phyloP scores from a whole-genome alignment of 2,113 vertebrate genomes.

The Podocnemis expansa region DNA sequence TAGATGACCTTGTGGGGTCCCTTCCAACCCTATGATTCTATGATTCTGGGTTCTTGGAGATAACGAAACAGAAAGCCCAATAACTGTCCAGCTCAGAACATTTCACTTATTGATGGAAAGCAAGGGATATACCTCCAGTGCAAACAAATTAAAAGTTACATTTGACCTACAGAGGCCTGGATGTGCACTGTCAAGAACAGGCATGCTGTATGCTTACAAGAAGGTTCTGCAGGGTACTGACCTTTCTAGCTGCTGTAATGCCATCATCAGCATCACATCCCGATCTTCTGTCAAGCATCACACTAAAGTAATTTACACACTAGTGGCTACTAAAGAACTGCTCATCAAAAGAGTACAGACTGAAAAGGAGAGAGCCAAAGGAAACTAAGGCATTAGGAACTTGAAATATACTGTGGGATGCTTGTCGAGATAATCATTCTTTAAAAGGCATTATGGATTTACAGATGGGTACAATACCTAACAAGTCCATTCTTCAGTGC shows the following conservation, averaged over 20 bases:
- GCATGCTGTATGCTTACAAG: neutral
- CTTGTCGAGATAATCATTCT: neutral
- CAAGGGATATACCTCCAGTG: neutral
- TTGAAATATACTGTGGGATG: slow-evolving; percentile 14
- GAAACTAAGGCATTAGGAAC: neutral
- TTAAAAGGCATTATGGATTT: slow-evolving; percentile 45
- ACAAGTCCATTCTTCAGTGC: slow-evolving; percentile 42
- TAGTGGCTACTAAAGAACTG: neutral
- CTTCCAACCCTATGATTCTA: too few species aligned
- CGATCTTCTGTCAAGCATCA: slow-evolving; percentile 1
- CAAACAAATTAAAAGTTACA: slow-evolving; percentile 24
- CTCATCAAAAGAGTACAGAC: neutral
- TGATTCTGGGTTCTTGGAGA: too few species aligned
- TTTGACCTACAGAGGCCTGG: neutral
- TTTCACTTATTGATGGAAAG: neutral
- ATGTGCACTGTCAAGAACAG: neutral
- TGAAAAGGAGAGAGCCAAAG: neutral
- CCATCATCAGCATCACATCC: neutral
- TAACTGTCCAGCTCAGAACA: neutral
- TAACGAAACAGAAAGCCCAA: neutral
- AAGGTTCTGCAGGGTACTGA: slow-evolving; percentile 30
- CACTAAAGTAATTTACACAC: neutral
- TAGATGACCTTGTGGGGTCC: too few species aligned
- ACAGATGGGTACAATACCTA: slow-evolving; percentile 41
- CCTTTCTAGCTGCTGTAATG: neutral